Conservation (phyloP, 2,888 invertebrate species). For the Prostheceraeus crozeri region DNA sequence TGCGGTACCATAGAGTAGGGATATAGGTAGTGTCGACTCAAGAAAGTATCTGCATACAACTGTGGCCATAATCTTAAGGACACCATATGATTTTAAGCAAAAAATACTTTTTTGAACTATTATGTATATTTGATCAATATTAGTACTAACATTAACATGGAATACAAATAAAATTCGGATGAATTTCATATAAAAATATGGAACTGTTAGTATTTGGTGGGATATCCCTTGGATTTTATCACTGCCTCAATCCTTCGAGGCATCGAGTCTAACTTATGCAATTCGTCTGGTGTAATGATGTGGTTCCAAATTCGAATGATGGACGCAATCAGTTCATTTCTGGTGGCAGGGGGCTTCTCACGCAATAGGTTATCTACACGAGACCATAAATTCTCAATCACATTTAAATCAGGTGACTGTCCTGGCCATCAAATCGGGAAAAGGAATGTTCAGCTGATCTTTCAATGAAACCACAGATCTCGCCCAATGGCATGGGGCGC, state of each 20-base stretch:
- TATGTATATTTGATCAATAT: no score
- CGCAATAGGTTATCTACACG: slow-evolving; percentile 1
- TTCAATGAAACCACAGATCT: slow-evolving; percentile 24
- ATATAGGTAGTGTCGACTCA: no score
- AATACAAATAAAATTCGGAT: no score
- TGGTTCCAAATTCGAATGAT: slow-evolving; percentile 21
- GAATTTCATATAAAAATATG: no score
- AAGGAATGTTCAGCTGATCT: slow-evolving; percentile 14
- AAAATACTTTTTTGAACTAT: no score
- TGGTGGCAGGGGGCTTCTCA: slow-evolving; percentile 9
- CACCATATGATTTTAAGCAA: no score
- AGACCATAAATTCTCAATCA: slow-evolving; percentile 25
- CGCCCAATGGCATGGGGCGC: slow-evolving; percentile 21
- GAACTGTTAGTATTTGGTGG: slow-evolving; percentile 20
- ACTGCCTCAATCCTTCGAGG: slow-evolving; percentile 5
- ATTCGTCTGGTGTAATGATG: slow-evolving; percentile 19
- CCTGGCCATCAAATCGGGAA: slow-evolving; percentile 26
- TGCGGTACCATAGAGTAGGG: no score
- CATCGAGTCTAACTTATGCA: slow-evolving; percentile 21
- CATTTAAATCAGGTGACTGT: slow-evolving; percentile 26
- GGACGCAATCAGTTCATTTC: slow-evolving; percentile 15
- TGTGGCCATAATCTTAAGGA: no score
- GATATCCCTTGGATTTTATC: neutral
- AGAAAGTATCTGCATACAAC: no score
- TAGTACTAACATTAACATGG: no score